Percentiles rank a stretch among this genome's conserved stretches.
Conservation (phyloP, 2,113 vertebrate species). For the Damaliscus lunatus region DNA sequence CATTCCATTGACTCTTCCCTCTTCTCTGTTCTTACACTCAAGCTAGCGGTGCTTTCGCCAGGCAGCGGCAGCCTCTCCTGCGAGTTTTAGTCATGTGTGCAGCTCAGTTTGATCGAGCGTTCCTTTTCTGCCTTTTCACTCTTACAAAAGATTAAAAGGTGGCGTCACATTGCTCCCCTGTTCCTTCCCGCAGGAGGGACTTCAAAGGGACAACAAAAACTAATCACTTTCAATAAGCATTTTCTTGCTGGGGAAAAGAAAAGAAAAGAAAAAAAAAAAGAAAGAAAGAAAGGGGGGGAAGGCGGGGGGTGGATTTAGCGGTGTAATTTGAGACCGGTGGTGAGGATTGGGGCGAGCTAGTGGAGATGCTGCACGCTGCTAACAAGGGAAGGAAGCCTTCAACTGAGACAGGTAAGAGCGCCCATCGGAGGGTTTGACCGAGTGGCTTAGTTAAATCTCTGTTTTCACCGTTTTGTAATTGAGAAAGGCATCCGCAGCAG, state of each 20-base stretch:
- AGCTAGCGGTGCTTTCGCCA: slow-evolving; percentile 86
- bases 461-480: slow-evolving; percentile 73
- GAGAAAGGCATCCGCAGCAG: slow-evolving; percentile 75
- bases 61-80: slow-evolving; percentile 85
- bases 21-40: slow-evolving; percentile 81
- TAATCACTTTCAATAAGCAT: slow-evolving; percentile 84
- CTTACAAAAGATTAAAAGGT: slow-evolving; percentile 87
- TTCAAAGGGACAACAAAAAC: slow-evolving; percentile 86
- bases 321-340: slow-evolving; percentile 83
- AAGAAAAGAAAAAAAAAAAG: background rate
- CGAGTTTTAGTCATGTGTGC: slow-evolving; percentile 88
- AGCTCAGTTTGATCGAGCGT: slow-evolving; percentile 85
- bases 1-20: slow-evolving; percentile 86
- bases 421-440: slow-evolving; percentile 68
- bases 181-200: slow-evolving; percentile 85
- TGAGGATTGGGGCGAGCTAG: slow-evolving; percentile 83
- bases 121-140: slow-evolving; percentile 86
- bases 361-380: slow-evolving; percentile 94
- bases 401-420: slow-evolving; percentile 95
- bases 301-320: slow-evolving; percentile 75
- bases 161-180: slow-evolving; percentile 84
- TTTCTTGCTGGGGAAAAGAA: slow-evolving; percentile 69
- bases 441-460: slow-evolving; percentile 72
- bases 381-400: slow-evolving; percentile 95
- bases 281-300: background rate